Evolutionary conservation across 2,888 invertebrate species (phyloP).

Genomic region (Cryptus viduatorius): DNA sequence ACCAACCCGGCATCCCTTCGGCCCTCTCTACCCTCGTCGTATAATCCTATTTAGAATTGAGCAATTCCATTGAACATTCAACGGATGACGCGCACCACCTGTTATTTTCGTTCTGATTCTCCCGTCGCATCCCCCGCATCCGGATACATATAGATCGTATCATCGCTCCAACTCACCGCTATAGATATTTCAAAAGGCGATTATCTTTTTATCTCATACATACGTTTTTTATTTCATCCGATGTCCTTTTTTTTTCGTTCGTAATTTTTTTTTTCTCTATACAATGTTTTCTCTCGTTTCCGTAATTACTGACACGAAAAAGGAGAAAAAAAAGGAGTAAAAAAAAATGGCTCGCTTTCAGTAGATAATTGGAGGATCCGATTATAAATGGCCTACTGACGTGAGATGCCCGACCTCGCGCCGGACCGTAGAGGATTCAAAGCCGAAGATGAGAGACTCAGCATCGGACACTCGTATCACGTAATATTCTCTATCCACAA

Average conservation of each 20-base stretch:
- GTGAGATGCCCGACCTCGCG: background rate
- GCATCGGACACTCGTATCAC: slow-evolving; percentile 35
- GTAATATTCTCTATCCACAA: slow-evolving; percentile 40
- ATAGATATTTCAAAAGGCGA: slow-evolving; percentile 30
- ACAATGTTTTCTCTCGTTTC: background rate
- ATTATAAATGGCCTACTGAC: background rate
- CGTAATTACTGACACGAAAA: background rate
- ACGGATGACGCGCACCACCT: slow-evolving; percentile 58
- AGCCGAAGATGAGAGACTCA: slow-evolving; percentile 50
- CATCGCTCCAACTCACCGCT: slow-evolving; percentile 30
- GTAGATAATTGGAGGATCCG: slow-evolving; percentile 10
- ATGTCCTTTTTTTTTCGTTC: background rate
- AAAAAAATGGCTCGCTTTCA: slow-evolving; percentile 16
- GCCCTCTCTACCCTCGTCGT: slow-evolving; percentile 8
- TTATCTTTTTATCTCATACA: background rate
- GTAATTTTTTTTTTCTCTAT: slow-evolving; percentile 9
- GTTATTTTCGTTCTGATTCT: slow-evolving; percentile 61
- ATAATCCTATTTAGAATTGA: slow-evolving; percentile 67
- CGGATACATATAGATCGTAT: slow-evolving; percentile 1
- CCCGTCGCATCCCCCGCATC: background rate
- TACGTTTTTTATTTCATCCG: background rate
- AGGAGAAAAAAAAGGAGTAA: slow-evolving; percentile 26
- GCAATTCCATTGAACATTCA: slow-evolving; percentile 63
- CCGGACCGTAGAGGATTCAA: slow-evolving; percentile 29
- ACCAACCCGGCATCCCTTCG: background rate